Conservation (phyloP, 2,113 vertebrate species). For the Dryoscopus gambensis region DNA sequence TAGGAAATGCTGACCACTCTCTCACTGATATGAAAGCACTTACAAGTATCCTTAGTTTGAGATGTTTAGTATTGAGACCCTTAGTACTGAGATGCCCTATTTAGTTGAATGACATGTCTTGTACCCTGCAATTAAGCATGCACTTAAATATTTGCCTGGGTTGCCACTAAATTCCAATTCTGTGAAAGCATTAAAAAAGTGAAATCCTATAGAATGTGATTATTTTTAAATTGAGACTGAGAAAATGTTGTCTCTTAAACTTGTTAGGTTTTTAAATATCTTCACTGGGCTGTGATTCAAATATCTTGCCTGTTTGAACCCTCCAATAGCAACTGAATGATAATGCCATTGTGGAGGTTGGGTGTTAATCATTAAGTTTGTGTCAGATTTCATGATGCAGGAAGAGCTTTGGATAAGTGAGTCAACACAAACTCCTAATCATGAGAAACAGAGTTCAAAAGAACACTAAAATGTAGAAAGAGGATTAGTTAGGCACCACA, state of each 20-base stretch:
- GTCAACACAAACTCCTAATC: background rate
- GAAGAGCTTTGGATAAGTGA: background rate
- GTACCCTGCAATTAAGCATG: background rate
- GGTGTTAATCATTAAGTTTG: background rate
- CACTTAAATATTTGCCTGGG: background rate
- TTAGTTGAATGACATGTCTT: background rate
- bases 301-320: background rate
- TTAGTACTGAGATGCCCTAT: background rate
- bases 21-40: background rate
- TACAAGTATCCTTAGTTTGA: background rate
- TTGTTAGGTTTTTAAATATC: background rate
- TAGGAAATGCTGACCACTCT: background rate
- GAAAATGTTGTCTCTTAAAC: background rate
- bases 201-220: background rate
- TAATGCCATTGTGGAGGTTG: background rate
- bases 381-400: background rate
- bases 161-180: background rate
- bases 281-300: background rate
- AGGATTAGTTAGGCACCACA: background rate
- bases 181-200: background rate
- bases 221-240: background rate
- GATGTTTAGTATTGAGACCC: background rate
- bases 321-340: background rate
- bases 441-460: background rate
- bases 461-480: background rate